Conservation (phyloP, 2,797 vertebrate species). For the Gadopsis bispinosus region DNA sequence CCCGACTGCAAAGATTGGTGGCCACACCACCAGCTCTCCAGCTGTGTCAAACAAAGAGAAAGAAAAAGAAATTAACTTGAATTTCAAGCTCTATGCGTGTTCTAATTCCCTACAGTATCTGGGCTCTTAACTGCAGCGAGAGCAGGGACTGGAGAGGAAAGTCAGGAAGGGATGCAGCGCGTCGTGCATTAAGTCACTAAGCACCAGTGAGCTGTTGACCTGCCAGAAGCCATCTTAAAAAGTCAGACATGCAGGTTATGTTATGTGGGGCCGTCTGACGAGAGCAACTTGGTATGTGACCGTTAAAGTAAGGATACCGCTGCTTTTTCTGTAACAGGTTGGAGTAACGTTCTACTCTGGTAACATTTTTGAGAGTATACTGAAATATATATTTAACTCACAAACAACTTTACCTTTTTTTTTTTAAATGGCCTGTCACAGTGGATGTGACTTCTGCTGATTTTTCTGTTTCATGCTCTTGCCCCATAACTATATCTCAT, state of each 20-base stretch:
- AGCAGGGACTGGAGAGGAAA: not conserved
- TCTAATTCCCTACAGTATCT: not conserved
- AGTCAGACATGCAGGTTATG: not conserved
- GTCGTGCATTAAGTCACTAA: not conserved
- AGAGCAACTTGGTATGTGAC: not conserved
- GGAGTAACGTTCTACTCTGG: not conserved
- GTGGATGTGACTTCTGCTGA: not conserved
- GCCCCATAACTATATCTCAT: conserved; percentile 25
- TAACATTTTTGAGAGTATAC: not conserved
- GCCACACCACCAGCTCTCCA: not conserved
- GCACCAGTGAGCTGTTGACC: not conserved
- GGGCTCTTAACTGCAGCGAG: not conserved
- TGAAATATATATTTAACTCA: not conserved
- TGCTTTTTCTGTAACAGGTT: not conserved
- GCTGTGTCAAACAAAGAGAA: not conserved
- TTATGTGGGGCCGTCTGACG: not conserved
- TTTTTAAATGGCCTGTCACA: not conserved
- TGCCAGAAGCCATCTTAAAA: conserved; percentile 8
- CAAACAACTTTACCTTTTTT: not conserved
- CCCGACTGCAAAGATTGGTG: not conserved
- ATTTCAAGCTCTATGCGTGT: not conserved
- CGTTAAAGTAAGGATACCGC: not conserved
- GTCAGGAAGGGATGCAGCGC: not conserved
- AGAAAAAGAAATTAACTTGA: not conserved
- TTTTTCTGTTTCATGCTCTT: not conserved